Base-by-base conservation (phyloP, 2,797 vertebrate genomes). In the Lacerta bilineata region DNA sequence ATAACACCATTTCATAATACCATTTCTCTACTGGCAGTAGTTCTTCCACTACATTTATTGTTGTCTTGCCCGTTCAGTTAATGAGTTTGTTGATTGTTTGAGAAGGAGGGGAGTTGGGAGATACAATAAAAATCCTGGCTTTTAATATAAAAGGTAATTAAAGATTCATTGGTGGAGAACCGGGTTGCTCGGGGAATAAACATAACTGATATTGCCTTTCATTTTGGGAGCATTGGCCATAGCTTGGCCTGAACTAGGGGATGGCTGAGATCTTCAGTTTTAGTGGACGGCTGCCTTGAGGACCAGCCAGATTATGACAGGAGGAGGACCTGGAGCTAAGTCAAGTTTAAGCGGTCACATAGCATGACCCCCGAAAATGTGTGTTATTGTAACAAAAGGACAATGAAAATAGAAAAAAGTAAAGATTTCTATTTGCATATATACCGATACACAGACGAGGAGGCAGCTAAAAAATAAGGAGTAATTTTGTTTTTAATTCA, bases 1-100 rank as follows among this genome's bases (percentile, higher is more conserved):
- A 61, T 61, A 61, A 61, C 6, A 74, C 36, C 8, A 6, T 74
- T 74, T 74, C 33, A 55, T 79, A 79, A 87, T 87, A 86, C 27
- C 86, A n/a, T 87, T 92, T 87, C 89, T 88, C 46, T 3, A 8
- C 83, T 17, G 29, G 25, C 4, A 83, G 29, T 85, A 83, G 15
- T 78, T 95, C 36, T 88, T 29, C 33, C 18, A 5, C 1, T 1
- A 27, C 71, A 88, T 87, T 85, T 86, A 72, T 92, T 23, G 20
- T 36, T 80, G 3, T 84, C 86, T 87, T 46, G 6, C 10, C 83
- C 2, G 91, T 94, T 92, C 2, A 0, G 39, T 81, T 77, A 85
- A 88, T n/a, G 39, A 87, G 39, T 72, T 92, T 76, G 4, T 85
- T 91, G 85, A 85, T 80, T 72, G 25, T 76, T 68, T 43, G 75